These are phyloP conservation scores for Diarsia rubi DNA, from an alignment of 2,888 invertebrate genomes.

Conservation along the genomic window DNA sequence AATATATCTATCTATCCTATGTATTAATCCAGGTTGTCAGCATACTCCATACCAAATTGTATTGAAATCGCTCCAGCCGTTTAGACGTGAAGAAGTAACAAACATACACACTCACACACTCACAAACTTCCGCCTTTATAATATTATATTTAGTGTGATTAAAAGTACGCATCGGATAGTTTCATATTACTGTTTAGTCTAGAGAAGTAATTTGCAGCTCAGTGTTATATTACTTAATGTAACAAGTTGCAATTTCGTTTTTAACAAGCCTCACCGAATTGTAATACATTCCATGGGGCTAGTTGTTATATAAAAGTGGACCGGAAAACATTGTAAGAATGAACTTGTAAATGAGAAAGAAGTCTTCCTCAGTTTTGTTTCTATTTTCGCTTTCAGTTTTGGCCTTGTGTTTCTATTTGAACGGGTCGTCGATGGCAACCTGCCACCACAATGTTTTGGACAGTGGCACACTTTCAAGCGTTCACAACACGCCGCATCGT, in stretches of 20 bases:
- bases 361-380: constrained; percentile 71
- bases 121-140: too few species aligned
- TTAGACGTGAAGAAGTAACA: too few species aligned
- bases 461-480: constrained; percentile 83
- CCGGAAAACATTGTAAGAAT: constrained; percentile 56
- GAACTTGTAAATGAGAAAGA: constrained; percentile 64
- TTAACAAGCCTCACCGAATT: constrained; percentile 36
- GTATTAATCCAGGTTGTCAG: too few species aligned
- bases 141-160: too few species aligned
- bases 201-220: constrained; percentile 22
- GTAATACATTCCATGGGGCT: constrained; percentile 12
- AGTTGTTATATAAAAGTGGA: constrained; percentile 39
- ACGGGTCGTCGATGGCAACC: constrained; percentile 80
- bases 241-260: constrained; percentile 48
- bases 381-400: constrained; percentile 85
- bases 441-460: constrained; percentile 86
- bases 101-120: too few species aligned
- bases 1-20: too few species aligned
- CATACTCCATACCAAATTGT: too few species aligned
- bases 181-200: constrained; percentile 57
- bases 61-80: too few species aligned
- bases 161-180: constrained; percentile 32
- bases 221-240: constrained; percentile 25
- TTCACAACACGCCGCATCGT: constrained; percentile 70
- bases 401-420: constrained; percentile 87